Conservation (phyloP, 2,888 invertebrate species). For the Archips xylosteana region DNA sequence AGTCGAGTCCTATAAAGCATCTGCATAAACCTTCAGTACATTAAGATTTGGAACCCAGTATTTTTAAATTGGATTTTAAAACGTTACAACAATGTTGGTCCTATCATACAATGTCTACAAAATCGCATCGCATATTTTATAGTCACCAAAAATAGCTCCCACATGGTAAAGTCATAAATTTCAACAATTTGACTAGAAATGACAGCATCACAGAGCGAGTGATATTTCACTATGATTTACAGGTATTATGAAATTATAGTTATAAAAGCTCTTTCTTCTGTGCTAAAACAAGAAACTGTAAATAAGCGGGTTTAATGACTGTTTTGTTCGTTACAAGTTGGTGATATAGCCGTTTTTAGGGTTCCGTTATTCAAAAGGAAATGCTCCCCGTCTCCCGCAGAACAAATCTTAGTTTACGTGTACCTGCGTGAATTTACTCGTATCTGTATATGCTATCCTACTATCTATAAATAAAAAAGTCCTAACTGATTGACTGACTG, state of each 20-base stretch:
- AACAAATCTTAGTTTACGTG: no score
- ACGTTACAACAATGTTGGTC: not conserved
- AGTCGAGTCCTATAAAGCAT: no score
- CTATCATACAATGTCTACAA: not conserved
- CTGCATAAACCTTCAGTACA: no score
- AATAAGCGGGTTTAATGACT: slow-evolving; percentile 33
- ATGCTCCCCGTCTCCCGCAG: no score
- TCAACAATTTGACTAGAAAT: slow-evolving; percentile 33
- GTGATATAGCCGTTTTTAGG: no score
- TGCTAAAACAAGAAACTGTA: slow-evolving; percentile 19
- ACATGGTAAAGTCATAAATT: slow-evolving; percentile 21
- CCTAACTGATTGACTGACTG: no score
- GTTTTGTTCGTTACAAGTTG: not conserved
- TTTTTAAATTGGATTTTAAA: not conserved
- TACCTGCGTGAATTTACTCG: no score
- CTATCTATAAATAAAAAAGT: no score
- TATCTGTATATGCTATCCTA: no score
- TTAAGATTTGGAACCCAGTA: no score
- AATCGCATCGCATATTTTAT: not conserved
- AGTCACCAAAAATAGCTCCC: slow-evolving; percentile 6
- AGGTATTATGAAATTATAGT: slow-evolving; percentile 19
- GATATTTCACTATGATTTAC: slow-evolving; percentile 35
- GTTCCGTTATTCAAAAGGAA: no score
- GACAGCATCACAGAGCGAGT: slow-evolving; percentile 11
- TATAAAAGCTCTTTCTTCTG: slow-evolving; percentile 30